These are phyloP conservation scores for Columba livia DNA, from an alignment of 2,113 vertebrate genomes.

Conservation along the genomic window DNA sequence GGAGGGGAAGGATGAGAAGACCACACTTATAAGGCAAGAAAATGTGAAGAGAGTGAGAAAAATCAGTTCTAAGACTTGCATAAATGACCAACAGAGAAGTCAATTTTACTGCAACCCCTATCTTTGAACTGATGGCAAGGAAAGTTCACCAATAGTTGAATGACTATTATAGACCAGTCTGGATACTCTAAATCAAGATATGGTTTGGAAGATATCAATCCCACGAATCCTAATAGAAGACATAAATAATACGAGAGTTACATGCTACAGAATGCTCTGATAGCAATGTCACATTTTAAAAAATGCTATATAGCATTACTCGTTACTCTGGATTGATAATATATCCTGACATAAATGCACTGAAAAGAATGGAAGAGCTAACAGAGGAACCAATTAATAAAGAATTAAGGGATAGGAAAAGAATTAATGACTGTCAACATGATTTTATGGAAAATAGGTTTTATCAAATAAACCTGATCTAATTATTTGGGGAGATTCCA, in stretches of 20 bases:
- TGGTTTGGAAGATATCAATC: not conserved
- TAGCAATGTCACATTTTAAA: not conserved
- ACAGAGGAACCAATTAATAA: conserved; percentile 57
- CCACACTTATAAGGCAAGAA: not conserved
- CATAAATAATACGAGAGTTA: not conserved
- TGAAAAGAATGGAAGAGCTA: conserved; percentile 39
- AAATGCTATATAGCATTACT: not conserved
- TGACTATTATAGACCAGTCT: not conserved
- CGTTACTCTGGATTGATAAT: conserved; percentile 18
- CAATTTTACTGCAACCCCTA: not conserved
- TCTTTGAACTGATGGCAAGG: not conserved
- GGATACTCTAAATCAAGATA: not conserved
- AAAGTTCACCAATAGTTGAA: not conserved
- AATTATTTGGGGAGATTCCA: conserved; percentile 67
- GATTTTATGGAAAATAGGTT: conserved; percentile 67
- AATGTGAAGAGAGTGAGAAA: not conserved
- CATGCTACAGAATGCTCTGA: not conserved
- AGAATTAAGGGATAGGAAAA: conserved; percentile 53
- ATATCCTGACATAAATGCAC: conserved; percentile 38
- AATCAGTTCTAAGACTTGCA: not conserved
- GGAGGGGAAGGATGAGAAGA: not conserved
- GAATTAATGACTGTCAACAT: conserved; percentile 64
- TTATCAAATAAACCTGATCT: conserved; percentile 66
- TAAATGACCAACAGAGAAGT: not conserved
- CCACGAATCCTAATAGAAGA: not conserved